These are phyloP conservation scores for Triops cancriformis DNA, from an alignment of 1,140 invertebrate species.

Conservation along the genomic window DNA sequence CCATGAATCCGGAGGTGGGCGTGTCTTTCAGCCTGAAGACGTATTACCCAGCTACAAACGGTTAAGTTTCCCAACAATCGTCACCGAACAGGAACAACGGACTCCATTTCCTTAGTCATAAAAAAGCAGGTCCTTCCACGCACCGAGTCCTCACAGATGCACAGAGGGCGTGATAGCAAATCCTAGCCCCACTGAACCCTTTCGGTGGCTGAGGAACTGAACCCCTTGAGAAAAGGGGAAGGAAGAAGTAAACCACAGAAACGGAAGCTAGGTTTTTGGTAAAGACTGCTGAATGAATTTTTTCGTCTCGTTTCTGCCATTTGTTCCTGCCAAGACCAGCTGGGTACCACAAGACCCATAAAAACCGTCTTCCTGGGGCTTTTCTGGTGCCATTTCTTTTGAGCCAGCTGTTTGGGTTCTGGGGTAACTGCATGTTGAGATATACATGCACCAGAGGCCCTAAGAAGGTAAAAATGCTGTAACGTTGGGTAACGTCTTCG, in stretches of 20 bases:
- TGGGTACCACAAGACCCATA: background rate
- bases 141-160: too few species aligned
- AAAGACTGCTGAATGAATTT: background rate
- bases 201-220: too few species aligned
- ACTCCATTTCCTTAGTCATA: too few species aligned
- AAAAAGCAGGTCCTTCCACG: too few species aligned
- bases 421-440: background rate
- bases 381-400: background rate
- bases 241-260: constrained; percentile 10
- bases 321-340: background rate
- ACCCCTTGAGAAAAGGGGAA: background rate
- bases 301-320: background rate
- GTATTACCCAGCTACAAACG: too few species aligned
- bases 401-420: background rate
- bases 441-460: background rate
- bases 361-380: constrained; percentile 1
- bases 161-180: too few species aligned
- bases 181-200: too few species aligned
- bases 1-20: too few species aligned
- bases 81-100: too few species aligned
- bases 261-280: background rate
- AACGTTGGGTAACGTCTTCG: background rate
- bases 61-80: too few species aligned
- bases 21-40: too few species aligned
- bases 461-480: background rate